Conservation (phyloP, 2,113 vertebrate genomes). For the Eonycteris spelaea region DNA sequence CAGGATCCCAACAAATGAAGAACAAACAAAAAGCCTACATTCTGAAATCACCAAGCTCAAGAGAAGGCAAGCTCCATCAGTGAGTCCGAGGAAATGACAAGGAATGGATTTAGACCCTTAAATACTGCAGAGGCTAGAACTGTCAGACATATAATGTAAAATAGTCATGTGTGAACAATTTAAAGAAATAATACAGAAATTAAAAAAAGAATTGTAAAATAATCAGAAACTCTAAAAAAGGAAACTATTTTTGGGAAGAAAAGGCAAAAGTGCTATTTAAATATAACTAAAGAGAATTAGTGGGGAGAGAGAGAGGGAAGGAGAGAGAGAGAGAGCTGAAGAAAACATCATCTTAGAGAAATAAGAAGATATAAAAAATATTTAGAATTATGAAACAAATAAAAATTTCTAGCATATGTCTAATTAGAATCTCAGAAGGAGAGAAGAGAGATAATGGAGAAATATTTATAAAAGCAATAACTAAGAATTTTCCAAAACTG, state of each 20-base stretch:
- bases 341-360: background rate
- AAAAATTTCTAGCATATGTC: background rate
- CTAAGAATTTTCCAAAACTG: background rate
- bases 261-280: background rate
- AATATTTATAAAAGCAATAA: background rate
- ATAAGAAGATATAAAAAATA: background rate
- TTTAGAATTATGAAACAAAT: constrained; percentile 6
- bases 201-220: background rate
- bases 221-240: background rate
- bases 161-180: background rate
- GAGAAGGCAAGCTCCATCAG: background rate
- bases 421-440: background rate
- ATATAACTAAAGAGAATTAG: background rate
- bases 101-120: background rate
- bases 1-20: background rate
- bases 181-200: background rate
- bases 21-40: background rate
- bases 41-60: background rate
- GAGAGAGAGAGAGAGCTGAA: background rate
- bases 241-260: background rate
- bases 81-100: background rate
- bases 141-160: background rate
- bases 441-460: background rate
- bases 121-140: background rate
- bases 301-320: background rate